A percentile compares a stretch with the other conserved stretches of the same genome.
Conservation (phyloP, 2,113 vertebrate species). For the Sprattus sprattus region DNA sequence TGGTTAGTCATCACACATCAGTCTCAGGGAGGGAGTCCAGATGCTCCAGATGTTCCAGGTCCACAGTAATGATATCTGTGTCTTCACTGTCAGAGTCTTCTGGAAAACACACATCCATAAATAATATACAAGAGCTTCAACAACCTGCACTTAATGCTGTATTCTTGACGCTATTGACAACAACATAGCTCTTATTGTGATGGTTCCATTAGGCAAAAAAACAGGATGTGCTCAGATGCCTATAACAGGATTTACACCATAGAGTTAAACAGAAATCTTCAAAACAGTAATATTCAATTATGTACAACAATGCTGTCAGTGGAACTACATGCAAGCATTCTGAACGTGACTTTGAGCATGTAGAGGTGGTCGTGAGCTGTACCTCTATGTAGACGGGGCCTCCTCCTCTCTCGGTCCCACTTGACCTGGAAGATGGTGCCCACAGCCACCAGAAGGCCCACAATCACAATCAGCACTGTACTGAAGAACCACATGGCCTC, state of each 20-base stretch:
- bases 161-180: too few species aligned
- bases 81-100: not conserved
- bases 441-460: slow-evolving; percentile 55
- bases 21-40: slow-evolving; percentile 46
- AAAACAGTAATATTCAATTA: not conserved
- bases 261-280: not conserved
- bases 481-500: slow-evolving; percentile 65
- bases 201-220: not conserved
- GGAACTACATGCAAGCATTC: not conserved
- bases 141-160: not conserved
- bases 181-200: too few species aligned
- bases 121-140: not conserved
- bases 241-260: not conserved
- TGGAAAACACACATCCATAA: slow-evolving; percentile 21
- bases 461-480: slow-evolving; percentile 55
- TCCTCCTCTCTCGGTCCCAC: slow-evolving; percentile 52
- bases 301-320: too few species aligned
- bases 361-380: not conserved
- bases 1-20: slow-evolving; percentile 32
- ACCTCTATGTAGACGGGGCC: slow-evolving; percentile 2
- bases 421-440: slow-evolving; percentile 62
- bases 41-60: not conserved
- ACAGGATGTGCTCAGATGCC: not conserved
- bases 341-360: not conserved
- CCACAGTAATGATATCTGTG: slow-evolving; percentile 29